These are phyloP conservation scores for Alces alces DNA, from an alignment of 2,113 vertebrate species.

Conservation along the genomic window DNA sequence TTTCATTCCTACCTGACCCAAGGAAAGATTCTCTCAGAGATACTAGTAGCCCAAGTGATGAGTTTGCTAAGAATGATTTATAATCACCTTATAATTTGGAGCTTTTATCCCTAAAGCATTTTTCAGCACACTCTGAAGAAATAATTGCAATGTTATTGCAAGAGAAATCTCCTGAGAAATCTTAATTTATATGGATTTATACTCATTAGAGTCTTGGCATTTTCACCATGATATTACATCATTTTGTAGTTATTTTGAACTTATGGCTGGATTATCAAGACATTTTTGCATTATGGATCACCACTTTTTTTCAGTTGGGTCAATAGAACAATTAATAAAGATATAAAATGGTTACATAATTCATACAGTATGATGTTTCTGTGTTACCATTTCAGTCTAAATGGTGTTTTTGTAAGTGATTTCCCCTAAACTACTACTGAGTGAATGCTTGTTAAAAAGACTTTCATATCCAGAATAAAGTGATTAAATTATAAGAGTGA, in stretches of 20 bases:
- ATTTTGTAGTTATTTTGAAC: neutral
- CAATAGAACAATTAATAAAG: neutral
- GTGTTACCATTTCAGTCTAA: neutral
- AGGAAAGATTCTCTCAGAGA: neutral
- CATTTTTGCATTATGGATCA: neutral
- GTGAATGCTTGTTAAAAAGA: neutral
- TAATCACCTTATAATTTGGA: neutral
- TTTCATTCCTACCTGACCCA: conserved; percentile 33
- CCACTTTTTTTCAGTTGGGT: neutral
- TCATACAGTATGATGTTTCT: neutral
- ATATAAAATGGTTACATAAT: neutral
- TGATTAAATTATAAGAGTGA: neutral
- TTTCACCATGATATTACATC: neutral
- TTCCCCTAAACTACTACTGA: neutral
- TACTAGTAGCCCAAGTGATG: neutral
- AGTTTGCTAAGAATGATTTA: neutral
- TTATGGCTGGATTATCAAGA: neutral
- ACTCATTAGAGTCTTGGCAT: neutral
- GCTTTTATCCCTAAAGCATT: neutral
- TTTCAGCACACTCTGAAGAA: neutral
- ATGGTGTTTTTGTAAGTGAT: neutral
- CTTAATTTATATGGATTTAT: neutral
- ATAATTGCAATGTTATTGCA: neutral
- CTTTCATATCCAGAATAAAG: neutral
- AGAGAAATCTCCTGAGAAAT: neutral